phyloP scores from a whole-genome alignment of 2,113 vertebrate genomes.

The Marmota flaviventris region DNA sequence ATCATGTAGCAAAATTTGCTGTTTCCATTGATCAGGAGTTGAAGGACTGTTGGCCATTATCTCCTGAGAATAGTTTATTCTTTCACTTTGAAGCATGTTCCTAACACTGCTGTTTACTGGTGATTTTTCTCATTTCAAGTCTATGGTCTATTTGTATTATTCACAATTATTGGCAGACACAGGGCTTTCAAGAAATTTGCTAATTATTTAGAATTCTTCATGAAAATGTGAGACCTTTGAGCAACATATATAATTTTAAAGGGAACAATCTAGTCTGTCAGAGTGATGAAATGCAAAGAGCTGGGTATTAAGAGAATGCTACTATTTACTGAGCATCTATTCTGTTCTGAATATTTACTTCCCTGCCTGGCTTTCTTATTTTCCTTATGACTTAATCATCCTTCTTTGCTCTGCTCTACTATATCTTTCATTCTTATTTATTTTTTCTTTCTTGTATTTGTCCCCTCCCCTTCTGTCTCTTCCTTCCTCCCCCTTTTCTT shows the following conservation, averaged over 20 bases:
- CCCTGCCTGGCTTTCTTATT: too few species aligned
- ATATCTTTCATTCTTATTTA: background rate
- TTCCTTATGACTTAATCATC: background rate
- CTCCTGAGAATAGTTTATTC: background rate
- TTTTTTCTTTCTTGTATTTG: background rate
- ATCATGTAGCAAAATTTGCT: background rate
- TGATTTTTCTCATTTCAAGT: background rate
- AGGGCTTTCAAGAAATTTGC: background rate
- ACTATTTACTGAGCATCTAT: background rate
- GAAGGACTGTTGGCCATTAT: background rate
- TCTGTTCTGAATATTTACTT: background rate
- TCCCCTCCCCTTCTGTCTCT: background rate
- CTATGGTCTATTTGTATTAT: background rate
- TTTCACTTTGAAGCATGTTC: slow-evolving; percentile 2
- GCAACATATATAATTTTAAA: background rate
- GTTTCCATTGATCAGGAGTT: background rate
- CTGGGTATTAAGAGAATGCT: background rate
- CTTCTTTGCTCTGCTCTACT: background rate
- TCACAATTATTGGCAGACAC: background rate
- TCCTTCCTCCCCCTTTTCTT: fast-evolving
- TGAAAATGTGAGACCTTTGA: background rate
- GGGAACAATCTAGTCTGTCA: background rate
- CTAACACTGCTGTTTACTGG: background rate
- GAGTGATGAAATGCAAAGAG: background rate
- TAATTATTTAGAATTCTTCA: slow-evolving; percentile 23